Conservation (phyloP, 2,113 vertebrate genomes). For the Leptocoma aspasia region DNA sequence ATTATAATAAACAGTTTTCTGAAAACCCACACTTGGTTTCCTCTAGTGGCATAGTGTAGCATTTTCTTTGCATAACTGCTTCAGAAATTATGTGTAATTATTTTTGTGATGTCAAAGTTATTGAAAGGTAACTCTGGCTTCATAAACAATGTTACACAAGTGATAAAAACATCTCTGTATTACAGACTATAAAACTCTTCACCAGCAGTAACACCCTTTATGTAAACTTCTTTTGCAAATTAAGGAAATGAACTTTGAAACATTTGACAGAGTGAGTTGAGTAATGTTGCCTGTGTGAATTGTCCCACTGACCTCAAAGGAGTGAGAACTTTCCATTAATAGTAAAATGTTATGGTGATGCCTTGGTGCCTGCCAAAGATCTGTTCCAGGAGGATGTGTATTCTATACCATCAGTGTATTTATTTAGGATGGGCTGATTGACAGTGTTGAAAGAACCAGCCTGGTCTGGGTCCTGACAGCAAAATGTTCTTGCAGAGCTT, state of each 20-base stretch:
- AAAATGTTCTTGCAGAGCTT: constrained; percentile 70
- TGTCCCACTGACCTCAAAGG: neutral
- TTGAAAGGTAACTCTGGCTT: neutral
- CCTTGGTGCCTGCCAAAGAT: neutral
- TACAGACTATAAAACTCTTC: neutral
- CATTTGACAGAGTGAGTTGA: neutral
- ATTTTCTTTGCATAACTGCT: neutral
- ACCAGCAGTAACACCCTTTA: neutral
- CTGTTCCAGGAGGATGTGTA: neutral
- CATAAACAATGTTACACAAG: neutral
- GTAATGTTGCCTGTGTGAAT: neutral
- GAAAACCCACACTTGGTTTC: neutral
- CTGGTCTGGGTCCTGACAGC: neutral
- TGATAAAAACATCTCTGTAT: neutral
- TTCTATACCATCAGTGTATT: neutral
- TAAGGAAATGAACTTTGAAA: constrained; percentile 23
- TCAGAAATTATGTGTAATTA: neutral
- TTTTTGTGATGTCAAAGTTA: neutral
- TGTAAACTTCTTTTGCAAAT: constrained; percentile 3
- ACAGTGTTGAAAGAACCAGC: neutral
- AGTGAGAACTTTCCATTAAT: neutral
- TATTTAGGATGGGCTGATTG: neutral
- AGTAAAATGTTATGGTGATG: neutral
- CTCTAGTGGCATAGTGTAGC: neutral
- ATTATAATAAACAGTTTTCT: neutral